Evolutionary conservation across 37 sponge, comb jelly and placozoan genomes (phyloP).

Genomic region (Crambe crambe): DNA sequence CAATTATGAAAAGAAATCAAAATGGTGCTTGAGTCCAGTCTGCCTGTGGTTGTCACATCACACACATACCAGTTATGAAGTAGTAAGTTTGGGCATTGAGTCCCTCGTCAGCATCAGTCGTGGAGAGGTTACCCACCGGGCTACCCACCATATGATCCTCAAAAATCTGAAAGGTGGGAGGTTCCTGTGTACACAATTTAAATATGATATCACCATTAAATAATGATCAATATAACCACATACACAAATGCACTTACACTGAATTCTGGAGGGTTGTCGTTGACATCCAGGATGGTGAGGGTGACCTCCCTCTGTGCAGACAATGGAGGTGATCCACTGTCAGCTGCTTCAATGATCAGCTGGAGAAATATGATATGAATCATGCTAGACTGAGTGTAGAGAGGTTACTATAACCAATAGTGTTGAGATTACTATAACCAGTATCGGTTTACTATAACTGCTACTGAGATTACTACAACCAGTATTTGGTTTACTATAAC

Average conservation of each 20-base stretch:
- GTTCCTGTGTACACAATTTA: not conserved
- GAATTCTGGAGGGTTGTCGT: slow-evolving; percentile 31
- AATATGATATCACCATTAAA: no score
- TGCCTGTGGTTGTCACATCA: no score
- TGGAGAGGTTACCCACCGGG: not conserved
- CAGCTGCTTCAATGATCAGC: slow-evolving; percentile 14
- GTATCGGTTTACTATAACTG: no score
- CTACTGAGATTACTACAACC: no score
- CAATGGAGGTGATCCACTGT: slow-evolving; percentile 18
- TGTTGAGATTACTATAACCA: no score
- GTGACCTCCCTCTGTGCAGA: slow-evolving; percentile 1
- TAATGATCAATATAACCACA: not conserved
- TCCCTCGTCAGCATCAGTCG: slow-evolving; percentile 16
- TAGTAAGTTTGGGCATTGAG: slow-evolving; percentile 7
- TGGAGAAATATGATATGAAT: not conserved
- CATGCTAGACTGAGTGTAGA: no score
- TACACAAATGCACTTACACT: slow-evolving; percentile 2
- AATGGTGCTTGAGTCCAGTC: not conserved
- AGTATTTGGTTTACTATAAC: no score
- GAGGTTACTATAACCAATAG: no score
- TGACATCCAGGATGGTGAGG: slow-evolving; percentile 15
- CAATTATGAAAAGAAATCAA: not conserved
- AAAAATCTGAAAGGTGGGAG: slow-evolving; percentile 2
- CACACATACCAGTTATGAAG: not conserved
- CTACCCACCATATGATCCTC: not conserved